Conservation (phyloP, 2,797 vertebrate genomes). For the Sebastiscus tertius region DNA sequence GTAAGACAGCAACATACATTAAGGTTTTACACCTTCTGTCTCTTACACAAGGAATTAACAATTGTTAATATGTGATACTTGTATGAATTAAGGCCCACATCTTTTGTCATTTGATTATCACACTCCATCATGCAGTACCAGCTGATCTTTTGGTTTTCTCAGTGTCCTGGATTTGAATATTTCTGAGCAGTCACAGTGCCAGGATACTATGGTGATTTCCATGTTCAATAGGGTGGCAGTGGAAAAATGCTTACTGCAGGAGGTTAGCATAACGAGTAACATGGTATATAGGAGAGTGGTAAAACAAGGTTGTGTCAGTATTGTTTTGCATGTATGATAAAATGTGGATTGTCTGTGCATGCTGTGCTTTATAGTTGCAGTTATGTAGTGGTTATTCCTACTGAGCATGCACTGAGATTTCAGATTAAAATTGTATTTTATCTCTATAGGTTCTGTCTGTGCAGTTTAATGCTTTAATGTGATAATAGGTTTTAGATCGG, state of each 20-base stretch:
- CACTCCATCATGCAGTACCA: not conserved
- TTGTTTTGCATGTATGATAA: slow-evolving; percentile 21
- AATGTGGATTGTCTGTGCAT: slow-evolving; percentile 10
- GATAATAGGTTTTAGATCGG: slow-evolving; percentile 57
- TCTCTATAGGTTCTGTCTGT: slow-evolving; percentile 33
- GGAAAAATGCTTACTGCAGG: slow-evolving; percentile 25
- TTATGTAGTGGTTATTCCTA: not conserved
- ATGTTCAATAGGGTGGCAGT: slow-evolving; percentile 26
- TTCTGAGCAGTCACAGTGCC: slow-evolving; percentile 8
- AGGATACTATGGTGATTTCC: slow-evolving; percentile 19
- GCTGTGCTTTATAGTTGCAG: not conserved
- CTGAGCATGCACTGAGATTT: slow-evolving; percentile 25
- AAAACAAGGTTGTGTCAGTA: not conserved
- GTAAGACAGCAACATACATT: slow-evolving; percentile 4
- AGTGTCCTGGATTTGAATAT: slow-evolving; percentile 25
- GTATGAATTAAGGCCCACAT: not conserved
- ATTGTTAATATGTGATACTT: not conserved
- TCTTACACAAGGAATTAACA: not conserved
- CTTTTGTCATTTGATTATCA: slow-evolving; percentile 12
- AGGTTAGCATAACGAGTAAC: slow-evolving; percentile 16
- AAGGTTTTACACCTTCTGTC: slow-evolving; percentile 11
- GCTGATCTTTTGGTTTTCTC: slow-evolving; percentile 35
- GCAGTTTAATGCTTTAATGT: slow-evolving; percentile 47
- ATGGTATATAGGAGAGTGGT: slow-evolving; percentile 1
- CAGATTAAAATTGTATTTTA: slow-evolving; percentile 12